Base-by-base conservation (phyloP, 1,140 invertebrate genomes). In the Drosophila athabasca region DNA sequence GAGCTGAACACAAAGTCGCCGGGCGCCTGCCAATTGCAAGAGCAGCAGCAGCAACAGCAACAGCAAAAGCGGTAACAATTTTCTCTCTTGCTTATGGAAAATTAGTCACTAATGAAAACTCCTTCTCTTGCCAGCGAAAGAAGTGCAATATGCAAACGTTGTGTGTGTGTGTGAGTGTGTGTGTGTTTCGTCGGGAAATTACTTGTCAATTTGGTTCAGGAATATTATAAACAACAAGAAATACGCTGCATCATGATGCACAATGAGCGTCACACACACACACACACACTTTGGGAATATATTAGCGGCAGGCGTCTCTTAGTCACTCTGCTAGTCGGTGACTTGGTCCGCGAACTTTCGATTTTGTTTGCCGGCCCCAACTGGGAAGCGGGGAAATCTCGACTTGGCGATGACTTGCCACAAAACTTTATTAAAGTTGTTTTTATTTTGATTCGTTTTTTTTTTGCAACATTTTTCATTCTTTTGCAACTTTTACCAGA, bases 341-440 rank as follows among this genome's bases (percentile, higher is more conserved):
- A 48, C 45, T 53, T 50, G 48, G 59, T 48, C 60, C 35, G 35
- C 35, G 24, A 54, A 72, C 71, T 84, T 84, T 84, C 66, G 80
- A 66, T 82, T 79, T 74, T 51, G 15, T 61, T 68, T 44, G 41
- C 3, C 11, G 3, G 3, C 44, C 59, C 44, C 31, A 54, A 49
- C 44, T 49, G 66, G 44, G 51, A 35, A 69, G 35, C 7, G 9
- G 31, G 17, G 29, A 46, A 44, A 60, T 61, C 46, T 24, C 13
- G 4, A 60, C 66, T 70, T 64, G 69, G 29, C 67, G 50, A 73
- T 53, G 46, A 65, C 29, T 73, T 74, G 70, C 53, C 31, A 41
- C 60, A 65, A 61, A 70, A 71, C 68, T 61, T 71, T 52, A 52
- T 70, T 70, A 43, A 60, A 60, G 55, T 69, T 69, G 44, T 26